Evolutionary conservation across 1,140 invertebrate genomes (phyloP), one percentile per base, ranked within the genome.

Genomic region (Trinorchestia longiramus): DNA sequence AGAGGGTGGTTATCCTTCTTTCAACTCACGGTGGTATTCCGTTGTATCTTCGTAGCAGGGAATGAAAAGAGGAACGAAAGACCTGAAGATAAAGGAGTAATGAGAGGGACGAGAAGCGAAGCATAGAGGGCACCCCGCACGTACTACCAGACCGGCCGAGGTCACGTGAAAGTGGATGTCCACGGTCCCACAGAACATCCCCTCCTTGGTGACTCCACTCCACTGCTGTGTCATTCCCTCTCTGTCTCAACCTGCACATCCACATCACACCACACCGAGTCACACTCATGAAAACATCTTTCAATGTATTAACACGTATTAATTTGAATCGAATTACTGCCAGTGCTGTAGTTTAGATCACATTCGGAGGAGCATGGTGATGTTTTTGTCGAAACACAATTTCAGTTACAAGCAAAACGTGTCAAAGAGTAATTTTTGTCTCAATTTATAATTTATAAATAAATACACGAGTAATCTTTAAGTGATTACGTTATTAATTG

Each of bases 101-200:
- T 77, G 62, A 11, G 62, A 77, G 43, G n/a, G 88, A 28, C 88
- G 88, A 43, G 88, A 90, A 90, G 41, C 15, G 88, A 90, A 90
- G 88, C 41, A 42, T 41, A 90, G 88, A 90, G 92, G 43, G 92
- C 36, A 94, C 44, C 17, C 92, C 92, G 44, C 92, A 47, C 88
- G 88, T 90, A 90, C 88, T 94, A 36, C 44, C 40, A 47, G 92
- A 44, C 43, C 92, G 47, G 44, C 17, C 17, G 41, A 94, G 92
- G 92, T 94, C 92, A 94, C 44, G 92, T 94, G 92, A 94, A 94
- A 94, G 92, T 94, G 44, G 92, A n/a, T 45, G 92, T 94, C 92
- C 92, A 40, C 6, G 41, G 41, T 94, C 92, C 43, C 40, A n/a
- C 43, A n/a, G 6, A 94, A 40, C 43, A 15, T 44, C 88, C 88